Conservation (phyloP, 2,888 invertebrate genomes). For the Synergus gifuensis region DNA sequence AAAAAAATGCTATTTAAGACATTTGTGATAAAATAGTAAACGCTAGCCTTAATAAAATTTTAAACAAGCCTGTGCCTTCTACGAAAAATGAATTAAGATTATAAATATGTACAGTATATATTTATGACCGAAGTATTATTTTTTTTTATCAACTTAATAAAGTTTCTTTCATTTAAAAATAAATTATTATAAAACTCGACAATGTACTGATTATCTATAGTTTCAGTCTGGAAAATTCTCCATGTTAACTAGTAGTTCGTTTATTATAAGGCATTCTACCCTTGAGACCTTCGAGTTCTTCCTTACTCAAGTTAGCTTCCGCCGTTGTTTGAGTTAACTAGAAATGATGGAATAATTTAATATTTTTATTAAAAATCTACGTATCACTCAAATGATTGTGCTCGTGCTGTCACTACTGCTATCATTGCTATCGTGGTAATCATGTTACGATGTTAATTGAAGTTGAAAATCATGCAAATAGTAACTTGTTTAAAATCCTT, state of each 20-base stretch:
- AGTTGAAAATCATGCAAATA: not conserved
- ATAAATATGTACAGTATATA: slow-evolving; percentile 4
- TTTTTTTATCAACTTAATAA: slow-evolving; percentile 26
- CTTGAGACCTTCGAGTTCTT: slow-evolving; percentile 80
- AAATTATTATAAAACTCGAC: not conserved
- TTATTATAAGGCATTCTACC: slow-evolving; percentile 64
- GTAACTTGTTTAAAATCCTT: slow-evolving; percentile 44
- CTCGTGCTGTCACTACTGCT: slow-evolving; percentile 75
- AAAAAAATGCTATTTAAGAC: not conserved
- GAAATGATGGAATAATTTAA: slow-evolving; percentile 47
- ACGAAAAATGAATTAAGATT: not conserved
- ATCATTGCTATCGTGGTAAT: slow-evolving; percentile 51
- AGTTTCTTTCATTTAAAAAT: slow-evolving; percentile 6
- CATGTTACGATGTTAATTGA: not conserved
- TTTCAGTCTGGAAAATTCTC: not conserved
- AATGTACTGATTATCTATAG: slow-evolving; percentile 38
- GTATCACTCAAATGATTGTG: slow-evolving; percentile 79
- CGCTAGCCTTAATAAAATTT: not conserved
- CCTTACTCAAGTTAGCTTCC: slow-evolving; percentile 80
- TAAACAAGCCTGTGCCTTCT: not conserved
- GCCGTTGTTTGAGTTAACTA: slow-evolving; percentile 83
- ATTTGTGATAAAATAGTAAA: not conserved
- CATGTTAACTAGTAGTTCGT: slow-evolving; percentile 50
- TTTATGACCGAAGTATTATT: not conserved
- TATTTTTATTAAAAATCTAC: slow-evolving; percentile 69